These are phyloP conservation scores for Isaurus tuberculatus DNA, from an alignment of 92 coral and sea anemone genomes.

Conservation along the genomic window DNA sequence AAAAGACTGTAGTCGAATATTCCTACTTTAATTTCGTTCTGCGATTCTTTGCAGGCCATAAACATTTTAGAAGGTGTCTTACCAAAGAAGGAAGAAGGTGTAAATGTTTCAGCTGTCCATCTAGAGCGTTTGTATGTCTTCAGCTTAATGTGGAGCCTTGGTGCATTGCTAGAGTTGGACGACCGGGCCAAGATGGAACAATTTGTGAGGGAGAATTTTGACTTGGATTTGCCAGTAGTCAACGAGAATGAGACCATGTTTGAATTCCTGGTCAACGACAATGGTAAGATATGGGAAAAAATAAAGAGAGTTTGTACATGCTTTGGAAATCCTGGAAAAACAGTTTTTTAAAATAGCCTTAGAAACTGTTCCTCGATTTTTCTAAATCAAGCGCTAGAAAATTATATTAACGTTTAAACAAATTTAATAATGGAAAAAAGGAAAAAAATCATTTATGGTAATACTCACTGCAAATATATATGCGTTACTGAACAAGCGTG, in stretches of 20 bases:
- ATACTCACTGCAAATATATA: no score
- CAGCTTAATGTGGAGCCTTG: conserved; percentile 90
- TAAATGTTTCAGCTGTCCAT: conserved; percentile 69
- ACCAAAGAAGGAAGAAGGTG: conserved; percentile 81
- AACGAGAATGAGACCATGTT: conserved; percentile 74
- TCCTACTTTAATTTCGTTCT: neutral
- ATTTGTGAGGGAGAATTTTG: conserved; percentile 71
- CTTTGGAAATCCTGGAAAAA: no score
- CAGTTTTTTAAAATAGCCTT: no score
- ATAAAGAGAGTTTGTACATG: neutral
- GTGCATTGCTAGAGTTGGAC: conserved; percentile 81
- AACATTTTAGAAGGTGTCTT: conserved; percentile 81
- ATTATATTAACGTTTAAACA: no score
- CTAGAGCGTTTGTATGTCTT: conserved; percentile 80
- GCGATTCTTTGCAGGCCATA: conserved; percentile 57
- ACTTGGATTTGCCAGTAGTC: conserved; percentile 70
- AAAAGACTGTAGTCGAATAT: no score
- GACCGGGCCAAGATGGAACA: conserved; percentile 85
- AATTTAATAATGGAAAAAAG: no score
- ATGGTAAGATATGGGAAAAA: conserved; percentile 51
- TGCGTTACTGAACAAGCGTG: no score
- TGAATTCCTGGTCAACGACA: conserved; percentile 81
- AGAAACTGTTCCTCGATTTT: no score
- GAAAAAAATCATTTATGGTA: no score
- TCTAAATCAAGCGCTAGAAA: no score